Evolutionary conservation across 92 coral and sea anemone genomes (phyloP), one percentile per base, ranked within the genome.

Genomic region (Chrysogorgia sp.): DNA sequence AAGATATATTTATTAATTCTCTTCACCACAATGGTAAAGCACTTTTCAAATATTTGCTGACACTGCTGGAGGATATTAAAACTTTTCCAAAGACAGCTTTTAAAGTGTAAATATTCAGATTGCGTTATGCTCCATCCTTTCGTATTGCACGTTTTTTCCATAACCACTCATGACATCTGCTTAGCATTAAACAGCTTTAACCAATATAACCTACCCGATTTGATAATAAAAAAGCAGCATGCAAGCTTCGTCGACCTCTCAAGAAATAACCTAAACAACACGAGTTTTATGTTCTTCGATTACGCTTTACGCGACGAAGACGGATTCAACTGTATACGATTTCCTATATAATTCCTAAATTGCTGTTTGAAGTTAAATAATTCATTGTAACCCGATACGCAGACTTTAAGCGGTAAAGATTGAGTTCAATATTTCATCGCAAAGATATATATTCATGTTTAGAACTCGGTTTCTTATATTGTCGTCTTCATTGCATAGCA

Each of bases 1-100:
- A 72, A 55, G 79, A 72, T 72, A n/a, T n/a, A 72, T 72, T 72
- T 72, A 72, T 72, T 72, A 72, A 72, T 72, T 72, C 65, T 72
- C 79, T 72, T 72, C 64, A 56, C 79, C 79, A 56, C 79, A 72
- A 72, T 72, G 55, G 55, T 72, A 53, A 72, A 72, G 79, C 65
- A 72, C 79, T 72, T 72, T 72, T 72, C 79, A 72, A 72, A 72
- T 72, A 72, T 72, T 72, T 72, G 65, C 30, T 33, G 33, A 72
- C 64, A 31, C 45, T 48, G 65, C 58, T 55, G 79, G 64, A 52
- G 79, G 79, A 72, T 53, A 72, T 72, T 72, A 72, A 53, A 72
- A 72, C 49, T 34, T 29, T 53, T 32, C 0, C 13, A 58, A 72
- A 52, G 30, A 34, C 30, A 72, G 52, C 65, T 59, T 55, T 53